Evolutionary conservation across 1,140 invertebrate species (phyloP).

Genomic region (Leptopilina boulardi): DNA sequence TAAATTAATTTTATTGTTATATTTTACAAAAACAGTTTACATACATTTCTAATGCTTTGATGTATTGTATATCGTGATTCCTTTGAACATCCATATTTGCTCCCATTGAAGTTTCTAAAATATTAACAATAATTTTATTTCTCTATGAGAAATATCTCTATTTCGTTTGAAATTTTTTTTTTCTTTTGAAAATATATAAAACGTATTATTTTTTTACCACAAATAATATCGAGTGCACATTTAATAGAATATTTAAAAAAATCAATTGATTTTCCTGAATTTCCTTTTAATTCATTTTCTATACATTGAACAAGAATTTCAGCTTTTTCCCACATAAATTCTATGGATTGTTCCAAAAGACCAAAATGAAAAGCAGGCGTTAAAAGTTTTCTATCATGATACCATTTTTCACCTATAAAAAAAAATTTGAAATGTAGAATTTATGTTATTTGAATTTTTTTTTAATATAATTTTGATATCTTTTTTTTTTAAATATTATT

Average conservation of each 20-base stretch:
- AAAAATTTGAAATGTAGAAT: neutral
- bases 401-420: conserved; percentile 87
- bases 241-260: conserved; percentile 81
- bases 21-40: conserved; percentile 44
- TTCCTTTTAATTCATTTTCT: conserved; percentile 63
- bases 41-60: conserved; percentile 82
- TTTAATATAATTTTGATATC: neutral
- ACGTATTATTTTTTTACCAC: conserved; percentile 76
- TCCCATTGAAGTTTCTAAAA: conserved; percentile 90
- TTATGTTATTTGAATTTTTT: neutral
- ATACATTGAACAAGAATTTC: conserved; percentile 79
- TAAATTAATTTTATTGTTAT: no score
- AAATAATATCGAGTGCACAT: conserved; percentile 87
- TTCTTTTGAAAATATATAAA: neutral
- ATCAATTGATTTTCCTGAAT: conserved; percentile 76
- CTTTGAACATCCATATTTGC: conserved; percentile 84
- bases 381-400: conserved; percentile 85
- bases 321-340: conserved; percentile 85
- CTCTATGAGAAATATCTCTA: no score
- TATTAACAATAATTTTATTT: neutral
- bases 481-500: neutral
- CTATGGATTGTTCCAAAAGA: conserved; percentile 86
- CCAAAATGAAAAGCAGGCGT: conserved; percentile 93
- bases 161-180: neutral
- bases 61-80: conserved; percentile 83